Evolutionary conservation across 1,140 invertebrate genomes (phyloP), one percentile per base, ranked within the genome.

Genomic region (Drosophila setifemur): DNA sequence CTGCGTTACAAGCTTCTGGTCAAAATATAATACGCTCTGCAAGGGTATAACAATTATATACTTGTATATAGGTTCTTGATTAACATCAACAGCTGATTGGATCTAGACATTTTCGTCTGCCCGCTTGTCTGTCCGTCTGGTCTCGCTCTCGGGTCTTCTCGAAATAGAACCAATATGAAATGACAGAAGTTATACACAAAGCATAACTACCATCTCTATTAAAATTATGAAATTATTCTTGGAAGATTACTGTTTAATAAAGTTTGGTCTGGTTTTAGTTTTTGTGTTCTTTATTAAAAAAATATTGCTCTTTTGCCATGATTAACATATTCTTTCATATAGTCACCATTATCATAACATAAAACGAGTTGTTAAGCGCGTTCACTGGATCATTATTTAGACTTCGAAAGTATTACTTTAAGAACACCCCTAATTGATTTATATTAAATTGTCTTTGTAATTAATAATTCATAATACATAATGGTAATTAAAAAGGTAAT

Each of bases 221-320:
- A 16, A 16, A 9, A 19, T 33, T 33, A 5, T n/a, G n/a, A n/a
- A n/a, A n/a, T n/a, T n/a, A 18, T 39, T 9, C 0, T n/a, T 11
- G 14, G 4, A n/a, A n/a, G n/a, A n/a, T n/a, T n/a, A n/a, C n/a
- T n/a, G n/a, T n/a, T n/a, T n/a, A n/a, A 37, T 16, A 37, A 37
- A 37, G 21, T 3, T 5, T 3, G 2, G 5, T 23, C 21, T 3
- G 21, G 2, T 8, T 16, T 37, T 16, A 37, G 25, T 39, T 57
- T 69, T 57, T 49, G 23, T 37, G 33, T 57, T 26, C 49, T 83
- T 83, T 83, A 83, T 86, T 86, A 86, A 25, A 86, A 86, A 86
- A 86, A 86, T 86, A 86, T 86, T 86, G 81, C 81, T 86, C 72
- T 70, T 64, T 86, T 73, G 54, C 67, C 81, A 79, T 61, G 70